phyloP scores from a whole-genome alignment of 2,888 invertebrate species.

The Lasioglossum villosulum region DNA sequence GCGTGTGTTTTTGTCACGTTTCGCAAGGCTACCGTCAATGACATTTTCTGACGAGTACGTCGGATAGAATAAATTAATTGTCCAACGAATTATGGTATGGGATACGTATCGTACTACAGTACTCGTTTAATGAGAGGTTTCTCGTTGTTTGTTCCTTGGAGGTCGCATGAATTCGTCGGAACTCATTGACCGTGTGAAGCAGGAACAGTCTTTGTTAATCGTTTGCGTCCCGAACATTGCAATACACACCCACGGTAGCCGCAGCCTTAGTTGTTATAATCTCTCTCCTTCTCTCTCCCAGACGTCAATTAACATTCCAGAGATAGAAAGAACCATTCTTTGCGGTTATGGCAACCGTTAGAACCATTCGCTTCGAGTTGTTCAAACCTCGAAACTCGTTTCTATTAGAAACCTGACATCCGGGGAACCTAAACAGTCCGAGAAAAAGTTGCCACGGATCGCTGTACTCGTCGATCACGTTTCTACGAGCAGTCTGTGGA shows the following conservation, averaged over 20 bases:
- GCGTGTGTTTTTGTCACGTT: neutral
- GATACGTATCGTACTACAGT: neutral
- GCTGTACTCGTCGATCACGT: neutral
- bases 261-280: neutral
- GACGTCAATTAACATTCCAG: neutral
- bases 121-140: neutral
- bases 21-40: neutral
- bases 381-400: neutral
- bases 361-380: neutral
- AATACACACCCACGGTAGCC: neutral
- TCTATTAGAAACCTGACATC: neutral
- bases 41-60: neutral
- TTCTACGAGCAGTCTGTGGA: neutral
- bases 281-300: neutral
- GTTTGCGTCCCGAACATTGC: no score
- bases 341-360: neutral
- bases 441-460: conserved; percentile 1
- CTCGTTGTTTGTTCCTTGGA: no score
- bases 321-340: neutral
- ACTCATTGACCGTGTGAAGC: no score
- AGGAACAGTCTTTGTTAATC: no score
- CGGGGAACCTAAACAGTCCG: neutral
- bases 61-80: neutral
- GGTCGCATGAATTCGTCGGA: no score
- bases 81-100: neutral